phyloP scores from a whole-genome alignment of 2,113 vertebrate species.

The Bubo blakistoni region DNA sequence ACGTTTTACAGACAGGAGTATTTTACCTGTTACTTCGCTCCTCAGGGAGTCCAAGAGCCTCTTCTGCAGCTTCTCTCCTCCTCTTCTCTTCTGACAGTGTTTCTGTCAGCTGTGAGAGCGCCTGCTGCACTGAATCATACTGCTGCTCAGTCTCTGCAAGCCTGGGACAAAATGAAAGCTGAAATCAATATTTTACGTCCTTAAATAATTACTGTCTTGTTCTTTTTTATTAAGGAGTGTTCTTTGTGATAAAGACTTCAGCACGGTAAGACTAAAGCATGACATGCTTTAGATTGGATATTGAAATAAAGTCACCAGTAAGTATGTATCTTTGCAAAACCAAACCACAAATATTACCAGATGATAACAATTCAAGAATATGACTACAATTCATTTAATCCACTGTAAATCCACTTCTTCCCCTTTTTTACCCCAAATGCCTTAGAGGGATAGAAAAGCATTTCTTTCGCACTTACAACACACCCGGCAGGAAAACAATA shows the following conservation, averaged over 20 bases:
- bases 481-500: constrained; percentile 22
- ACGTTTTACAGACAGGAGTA: background rate
- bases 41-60: constrained; percentile 77
- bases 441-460: background rate
- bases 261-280: background rate
- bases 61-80: constrained; percentile 80
- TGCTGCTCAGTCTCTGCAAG: constrained; percentile 79
- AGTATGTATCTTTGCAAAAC: background rate
- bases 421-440: background rate
- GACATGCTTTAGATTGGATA: background rate
- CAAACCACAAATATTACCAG: background rate
- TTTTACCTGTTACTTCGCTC: constrained; percentile 72
- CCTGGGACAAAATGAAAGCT: constrained; percentile 53
- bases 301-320: background rate
- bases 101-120: constrained; percentile 69
- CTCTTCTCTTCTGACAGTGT: constrained; percentile 77
- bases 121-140: constrained; percentile 71
- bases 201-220: background rate
- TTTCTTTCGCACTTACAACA: background rate
- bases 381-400: background rate
- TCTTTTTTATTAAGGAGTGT: background rate
- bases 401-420: background rate
- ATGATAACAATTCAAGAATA: background rate
- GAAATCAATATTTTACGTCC: background rate
- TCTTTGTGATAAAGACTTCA: background rate